These are phyloP conservation scores for Theristicus caerulescens DNA, from an alignment of 2,113 vertebrate species.

Conservation along the genomic window DNA sequence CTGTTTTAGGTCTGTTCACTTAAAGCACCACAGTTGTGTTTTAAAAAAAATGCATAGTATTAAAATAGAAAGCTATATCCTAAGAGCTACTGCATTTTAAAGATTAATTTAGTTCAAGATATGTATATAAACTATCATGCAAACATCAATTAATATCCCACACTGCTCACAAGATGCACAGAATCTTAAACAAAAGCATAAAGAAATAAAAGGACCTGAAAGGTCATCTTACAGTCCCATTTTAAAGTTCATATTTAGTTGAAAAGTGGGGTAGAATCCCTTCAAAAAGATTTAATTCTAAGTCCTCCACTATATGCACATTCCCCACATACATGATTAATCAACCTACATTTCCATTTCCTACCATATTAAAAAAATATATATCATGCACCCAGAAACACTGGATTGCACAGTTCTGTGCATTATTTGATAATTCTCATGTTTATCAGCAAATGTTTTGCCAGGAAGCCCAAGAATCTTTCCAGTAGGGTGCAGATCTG, in stretches of 20 bases:
- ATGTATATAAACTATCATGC: not conserved
- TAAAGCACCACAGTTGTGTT: not conserved
- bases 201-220: not conserved
- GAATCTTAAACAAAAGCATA: not conserved
- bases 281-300: not conserved
- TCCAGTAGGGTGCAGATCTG: not conserved
- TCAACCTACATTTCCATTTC: not conserved
- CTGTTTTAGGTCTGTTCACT: not conserved
- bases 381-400: not conserved
- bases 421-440: not conserved
- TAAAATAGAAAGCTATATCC: not conserved
- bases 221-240: not conserved
- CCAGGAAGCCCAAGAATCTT: not conserved
- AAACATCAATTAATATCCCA: not conserved
- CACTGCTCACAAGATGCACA: not conserved
- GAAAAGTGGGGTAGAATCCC: not conserved
- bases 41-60: not conserved
- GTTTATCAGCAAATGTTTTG: not conserved
- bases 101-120: not conserved
- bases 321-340: not conserved
- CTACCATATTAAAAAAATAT: not conserved
- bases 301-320: not conserved
- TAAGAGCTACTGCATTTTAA: not conserved
- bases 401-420: not conserved
- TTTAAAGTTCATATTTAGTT: not conserved